Evolutionary conservation across 2,113 vertebrate genomes (phyloP).

Genomic region (Oreochromis niloticus): DNA sequence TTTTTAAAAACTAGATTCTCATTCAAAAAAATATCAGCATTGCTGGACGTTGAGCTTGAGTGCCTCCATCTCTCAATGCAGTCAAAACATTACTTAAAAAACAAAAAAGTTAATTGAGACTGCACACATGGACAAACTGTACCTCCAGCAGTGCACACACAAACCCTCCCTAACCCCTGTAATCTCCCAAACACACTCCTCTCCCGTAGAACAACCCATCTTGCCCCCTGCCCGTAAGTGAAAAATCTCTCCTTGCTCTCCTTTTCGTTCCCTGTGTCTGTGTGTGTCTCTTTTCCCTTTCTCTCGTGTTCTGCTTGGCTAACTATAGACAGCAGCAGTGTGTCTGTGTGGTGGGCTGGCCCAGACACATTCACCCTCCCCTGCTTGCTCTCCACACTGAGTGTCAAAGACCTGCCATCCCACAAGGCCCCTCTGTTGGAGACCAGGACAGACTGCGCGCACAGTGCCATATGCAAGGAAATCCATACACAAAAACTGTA

Average conservation of each 20-base stretch:
- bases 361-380: constrained; percentile 59
- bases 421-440: constrained; percentile 55
- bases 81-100: background rate
- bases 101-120: background rate
- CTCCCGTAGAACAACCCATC: constrained; percentile 13
- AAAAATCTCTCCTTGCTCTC: constrained; percentile 18
- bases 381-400: constrained; percentile 43
- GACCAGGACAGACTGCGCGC: constrained; percentile 38
- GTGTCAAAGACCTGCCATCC: constrained; percentile 70
- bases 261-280: constrained; percentile 4
- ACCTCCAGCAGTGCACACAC: background rate
- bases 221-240: background rate
- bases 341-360: constrained; percentile 59
- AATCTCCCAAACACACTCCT: constrained; percentile 2
- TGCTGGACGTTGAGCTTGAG: background rate
- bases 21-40: background rate
- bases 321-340: constrained; percentile 65
- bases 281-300: background rate
- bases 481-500: background rate
- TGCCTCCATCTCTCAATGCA: background rate
- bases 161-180: background rate
- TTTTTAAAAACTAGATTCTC: background rate
- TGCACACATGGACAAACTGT: background rate
- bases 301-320: constrained; percentile 53
- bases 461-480: background rate